These are phyloP conservation scores for Andricus grossulariae DNA, from an alignment of 1,140 invertebrate species.

Conservation along the genomic window DNA sequence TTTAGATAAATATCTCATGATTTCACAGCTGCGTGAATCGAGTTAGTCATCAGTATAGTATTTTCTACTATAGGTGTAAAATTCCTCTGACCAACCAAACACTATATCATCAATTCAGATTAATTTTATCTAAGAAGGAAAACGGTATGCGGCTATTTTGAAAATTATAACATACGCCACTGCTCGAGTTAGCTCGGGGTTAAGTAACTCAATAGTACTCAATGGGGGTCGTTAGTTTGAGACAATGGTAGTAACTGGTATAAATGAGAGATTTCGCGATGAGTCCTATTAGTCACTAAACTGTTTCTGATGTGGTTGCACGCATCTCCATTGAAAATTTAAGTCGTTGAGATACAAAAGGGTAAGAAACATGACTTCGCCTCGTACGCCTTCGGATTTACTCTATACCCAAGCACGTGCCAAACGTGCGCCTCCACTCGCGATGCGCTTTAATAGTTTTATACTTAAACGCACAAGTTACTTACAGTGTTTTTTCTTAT, in stretches of 20 bases:
- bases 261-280: constrained; percentile 51
- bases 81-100: too few species aligned
- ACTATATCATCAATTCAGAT: too few species aligned
- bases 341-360: not conserved
- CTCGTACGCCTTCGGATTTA: too few species aligned
- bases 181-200: constrained; percentile 50
- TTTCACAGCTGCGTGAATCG: too few species aligned
- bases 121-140: not conserved
- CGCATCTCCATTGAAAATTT: constrained; percentile 23
- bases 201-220: constrained; percentile 55
- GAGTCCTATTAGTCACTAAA: constrained; percentile 47
- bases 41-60: too few species aligned
- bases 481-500: too few species aligned
- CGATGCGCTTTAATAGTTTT: too few species aligned
- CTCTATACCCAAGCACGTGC: too few species aligned
- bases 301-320: constrained; percentile 38
- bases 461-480: too few species aligned
- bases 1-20: too few species aligned
- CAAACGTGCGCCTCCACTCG: too few species aligned
- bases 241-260: constrained; percentile 44
- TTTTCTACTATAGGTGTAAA: too few species aligned
- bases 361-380: not conserved
- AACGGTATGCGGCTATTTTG: constrained; percentile 25
- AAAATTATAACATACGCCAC: constrained; percentile 36
- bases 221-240: constrained; percentile 50